A percentile compares a stretch with the other conserved stretches of the same genome.
These are phyloP conservation scores for Morus bassanus DNA, from an alignment of 2,797 vertebrate species.

Conservation along the genomic window DNA sequence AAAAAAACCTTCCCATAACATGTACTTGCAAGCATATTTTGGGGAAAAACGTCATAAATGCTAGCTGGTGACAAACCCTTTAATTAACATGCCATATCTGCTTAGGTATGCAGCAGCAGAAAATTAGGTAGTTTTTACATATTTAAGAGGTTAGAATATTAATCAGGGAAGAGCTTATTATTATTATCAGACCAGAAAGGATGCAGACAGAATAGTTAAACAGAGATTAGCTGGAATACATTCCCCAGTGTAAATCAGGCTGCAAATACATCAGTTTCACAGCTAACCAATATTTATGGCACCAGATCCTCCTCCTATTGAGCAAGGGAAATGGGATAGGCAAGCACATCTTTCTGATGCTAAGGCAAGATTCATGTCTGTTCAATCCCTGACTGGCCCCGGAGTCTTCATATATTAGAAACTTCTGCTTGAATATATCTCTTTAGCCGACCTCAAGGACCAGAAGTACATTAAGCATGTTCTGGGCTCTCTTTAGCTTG, in stretches of 20 bases:
- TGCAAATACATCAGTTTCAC: background rate
- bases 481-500: background rate
- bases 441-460: background rate
- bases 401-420: background rate
- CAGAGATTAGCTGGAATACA: conserved; percentile 26
- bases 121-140: conserved; percentile 64
- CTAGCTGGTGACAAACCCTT: conserved; percentile 46
- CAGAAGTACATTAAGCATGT: background rate
- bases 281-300: background rate
- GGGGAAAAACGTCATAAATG: conserved; percentile 24
- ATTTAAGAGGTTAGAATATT: conserved; percentile 66
- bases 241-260: background rate
- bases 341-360: background rate
- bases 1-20: background rate
- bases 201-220: conserved; percentile 64
- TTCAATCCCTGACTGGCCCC: background rate
- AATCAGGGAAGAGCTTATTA: conserved; percentile 48
- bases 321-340: background rate
- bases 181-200: conserved; percentile 42
- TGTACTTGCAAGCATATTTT: conserved; percentile 24
- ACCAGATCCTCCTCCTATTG: background rate
- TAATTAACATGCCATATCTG: conserved; percentile 57
- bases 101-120: conserved; percentile 40
- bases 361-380: background rate
- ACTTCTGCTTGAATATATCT: background rate